Evolutionary conservation across 2,888 invertebrate species (phyloP).

Genomic region (Hypselothyrea guttata): DNA sequence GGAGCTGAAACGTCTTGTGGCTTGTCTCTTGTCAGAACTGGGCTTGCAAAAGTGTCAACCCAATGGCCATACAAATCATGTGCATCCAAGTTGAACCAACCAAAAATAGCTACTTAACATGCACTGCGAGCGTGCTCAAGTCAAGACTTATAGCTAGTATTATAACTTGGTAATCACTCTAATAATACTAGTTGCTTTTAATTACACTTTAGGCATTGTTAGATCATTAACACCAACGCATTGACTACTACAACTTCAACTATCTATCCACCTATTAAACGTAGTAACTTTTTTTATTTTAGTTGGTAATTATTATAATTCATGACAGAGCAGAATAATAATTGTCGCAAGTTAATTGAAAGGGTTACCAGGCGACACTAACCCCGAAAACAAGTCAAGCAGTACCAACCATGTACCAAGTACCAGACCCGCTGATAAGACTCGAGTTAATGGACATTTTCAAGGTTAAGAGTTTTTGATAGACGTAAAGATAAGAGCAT

Average conservation of each 20-base stretch:
- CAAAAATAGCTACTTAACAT: slow-evolving; percentile 25
- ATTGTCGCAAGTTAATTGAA: slow-evolving; percentile 49
- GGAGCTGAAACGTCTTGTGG: not conserved
- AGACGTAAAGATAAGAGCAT: slow-evolving; percentile 6
- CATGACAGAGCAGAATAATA: slow-evolving; percentile 47
- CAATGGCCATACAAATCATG: slow-evolving; percentile 28
- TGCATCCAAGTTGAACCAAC: slow-evolving; percentile 38
- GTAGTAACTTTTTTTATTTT: slow-evolving; percentile 4
- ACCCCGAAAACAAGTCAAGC: slow-evolving; percentile 55
- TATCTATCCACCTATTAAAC: slow-evolving; percentile 8
- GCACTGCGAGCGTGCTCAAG: slow-evolving; percentile 28
- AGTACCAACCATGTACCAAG: slow-evolving; percentile 18
- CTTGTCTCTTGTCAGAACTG: slow-evolving; percentile 31
- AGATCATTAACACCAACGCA: slow-evolving; percentile 56
- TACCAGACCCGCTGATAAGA: slow-evolving; percentile 42
- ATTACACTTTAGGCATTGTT: slow-evolving; percentile 49
- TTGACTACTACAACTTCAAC: slow-evolving; percentile 31
- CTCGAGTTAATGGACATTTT: slow-evolving; percentile 27
- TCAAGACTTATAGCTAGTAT: slow-evolving; percentile 12
- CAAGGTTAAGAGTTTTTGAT: slow-evolving; percentile 34
- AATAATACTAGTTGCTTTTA: slow-evolving; percentile 29
- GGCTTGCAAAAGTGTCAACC: slow-evolving; percentile 34
- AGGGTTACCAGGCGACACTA: slow-evolving; percentile 28
- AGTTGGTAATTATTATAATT: slow-evolving; percentile 57
- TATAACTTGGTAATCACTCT: slow-evolving; percentile 16